These are phyloP conservation scores for Erythrolamprus reginae DNA, from an alignment of 2,113 vertebrate genomes.

Conservation along the genomic window DNA sequence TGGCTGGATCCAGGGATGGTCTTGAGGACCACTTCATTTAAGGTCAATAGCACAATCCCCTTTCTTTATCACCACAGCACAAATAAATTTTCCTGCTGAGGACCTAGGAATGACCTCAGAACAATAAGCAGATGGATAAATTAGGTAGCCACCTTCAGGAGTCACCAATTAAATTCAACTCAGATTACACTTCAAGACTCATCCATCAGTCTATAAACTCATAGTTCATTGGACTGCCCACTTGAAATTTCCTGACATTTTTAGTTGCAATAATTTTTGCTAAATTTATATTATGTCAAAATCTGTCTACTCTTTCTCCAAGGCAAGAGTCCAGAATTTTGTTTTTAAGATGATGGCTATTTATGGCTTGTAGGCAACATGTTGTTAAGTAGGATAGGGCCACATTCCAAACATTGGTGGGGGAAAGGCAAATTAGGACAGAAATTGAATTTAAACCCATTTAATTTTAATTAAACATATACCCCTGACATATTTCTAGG, in stretches of 20 bases:
- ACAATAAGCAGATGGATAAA: neutral
- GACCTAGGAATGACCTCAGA: neutral
- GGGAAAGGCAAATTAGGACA: neutral
- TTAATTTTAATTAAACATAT: neutral
- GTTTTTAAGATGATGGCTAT: neutral
- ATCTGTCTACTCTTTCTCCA: neutral
- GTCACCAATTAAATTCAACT: neutral
- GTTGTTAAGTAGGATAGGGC: neutral
- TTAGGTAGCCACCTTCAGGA: neutral
- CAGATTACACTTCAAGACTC: neutral
- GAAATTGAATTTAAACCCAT: neutral
- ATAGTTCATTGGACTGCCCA: neutral
- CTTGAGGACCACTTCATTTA: neutral
- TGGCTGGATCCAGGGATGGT: neutral
- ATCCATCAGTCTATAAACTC: neutral
- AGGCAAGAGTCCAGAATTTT: neutral
- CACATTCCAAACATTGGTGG: neutral
- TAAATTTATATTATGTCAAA: neutral
- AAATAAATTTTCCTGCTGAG: neutral
- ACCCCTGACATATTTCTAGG: neutral
- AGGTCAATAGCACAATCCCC: neutral
- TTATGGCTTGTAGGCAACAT: neutral
- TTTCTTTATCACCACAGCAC: neutral
- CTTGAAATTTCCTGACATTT: neutral
- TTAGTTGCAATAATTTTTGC: neutral